phyloP scores from a whole-genome alignment of 2,113 vertebrate species.

The Melanerpes formicivorus region DNA sequence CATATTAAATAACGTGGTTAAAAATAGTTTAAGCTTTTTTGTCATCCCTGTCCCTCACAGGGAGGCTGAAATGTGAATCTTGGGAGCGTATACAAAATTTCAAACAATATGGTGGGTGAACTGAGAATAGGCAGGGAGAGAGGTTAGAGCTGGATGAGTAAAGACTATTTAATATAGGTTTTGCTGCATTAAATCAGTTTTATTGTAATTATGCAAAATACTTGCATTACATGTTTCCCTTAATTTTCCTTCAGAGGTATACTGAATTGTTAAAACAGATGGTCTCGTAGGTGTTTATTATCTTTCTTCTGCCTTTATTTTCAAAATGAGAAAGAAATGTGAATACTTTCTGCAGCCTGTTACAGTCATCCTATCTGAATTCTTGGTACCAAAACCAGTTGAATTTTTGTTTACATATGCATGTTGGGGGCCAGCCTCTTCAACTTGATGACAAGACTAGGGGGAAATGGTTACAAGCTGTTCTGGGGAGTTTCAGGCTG shows the following conservation, averaged over 20 bases:
- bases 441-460: too few relatives aligned
- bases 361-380: background rate
- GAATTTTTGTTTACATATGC: background rate
- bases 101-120: background rate
- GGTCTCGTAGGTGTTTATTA: conserved; percentile 6
- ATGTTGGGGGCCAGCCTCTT: too few relatives aligned
- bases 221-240: background rate
- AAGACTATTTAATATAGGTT: background rate
- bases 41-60: fast-evolving
- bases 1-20: conserved; percentile 8
- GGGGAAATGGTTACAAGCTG: too few relatives aligned
- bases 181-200: background rate
- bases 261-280: background rate
- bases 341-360: background rate
- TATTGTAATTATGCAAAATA: background rate
- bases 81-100: background rate
- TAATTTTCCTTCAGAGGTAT: background rate
- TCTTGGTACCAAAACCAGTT: background rate
- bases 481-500: too few relatives aligned
- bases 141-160: background rate
- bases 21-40: background rate
- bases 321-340: background rate
- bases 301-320: conserved; percentile 1
- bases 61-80: background rate
- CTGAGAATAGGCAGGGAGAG: background rate